phyloP scores from a whole-genome alignment of 1,140 invertebrate genomes.

The Musca domestica region DNA sequence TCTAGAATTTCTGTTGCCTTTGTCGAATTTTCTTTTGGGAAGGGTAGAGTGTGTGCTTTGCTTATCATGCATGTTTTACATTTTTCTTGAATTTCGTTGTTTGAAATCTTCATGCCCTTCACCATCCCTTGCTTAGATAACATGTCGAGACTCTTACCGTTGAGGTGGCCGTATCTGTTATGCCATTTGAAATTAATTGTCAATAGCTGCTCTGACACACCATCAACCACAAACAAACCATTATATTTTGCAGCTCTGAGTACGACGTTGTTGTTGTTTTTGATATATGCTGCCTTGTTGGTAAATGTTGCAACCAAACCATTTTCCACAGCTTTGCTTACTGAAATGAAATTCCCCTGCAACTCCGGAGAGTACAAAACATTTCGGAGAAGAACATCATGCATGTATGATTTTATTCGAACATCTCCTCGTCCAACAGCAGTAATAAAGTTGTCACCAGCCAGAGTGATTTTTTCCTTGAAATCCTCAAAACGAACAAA shows the following conservation, averaged over 20 bases:
- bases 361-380: no score
- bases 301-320: conserved; percentile 3
- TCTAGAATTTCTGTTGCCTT: no score
- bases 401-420: background rate
- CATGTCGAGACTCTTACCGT: conserved; percentile 32
- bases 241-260: background rate
- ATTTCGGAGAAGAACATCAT: no score
- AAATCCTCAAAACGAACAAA: conserved; percentile 11
- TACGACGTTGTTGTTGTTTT: background rate
- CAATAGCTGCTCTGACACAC: background rate
- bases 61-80: conserved; percentile 36
- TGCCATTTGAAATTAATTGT: no score
- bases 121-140: conserved; percentile 31
- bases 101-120: conserved; percentile 29
- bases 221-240: background rate
- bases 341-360: conserved; percentile 26
- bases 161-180: conserved; percentile 38
- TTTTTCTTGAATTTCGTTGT: conserved; percentile 20
- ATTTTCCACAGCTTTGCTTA: conserved; percentile 32
- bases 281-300: background rate
- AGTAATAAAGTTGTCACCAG: conserved; percentile 24
- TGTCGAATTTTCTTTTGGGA: no score
- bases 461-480: conserved; percentile 24
- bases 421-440: conserved; percentile 20
- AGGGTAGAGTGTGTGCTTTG: no score